Percentiles rank a stretch among this genome's conserved stretches.
Conservation (phyloP, 1,140 invertebrate species). For the Heterodera schachtii region DNA sequence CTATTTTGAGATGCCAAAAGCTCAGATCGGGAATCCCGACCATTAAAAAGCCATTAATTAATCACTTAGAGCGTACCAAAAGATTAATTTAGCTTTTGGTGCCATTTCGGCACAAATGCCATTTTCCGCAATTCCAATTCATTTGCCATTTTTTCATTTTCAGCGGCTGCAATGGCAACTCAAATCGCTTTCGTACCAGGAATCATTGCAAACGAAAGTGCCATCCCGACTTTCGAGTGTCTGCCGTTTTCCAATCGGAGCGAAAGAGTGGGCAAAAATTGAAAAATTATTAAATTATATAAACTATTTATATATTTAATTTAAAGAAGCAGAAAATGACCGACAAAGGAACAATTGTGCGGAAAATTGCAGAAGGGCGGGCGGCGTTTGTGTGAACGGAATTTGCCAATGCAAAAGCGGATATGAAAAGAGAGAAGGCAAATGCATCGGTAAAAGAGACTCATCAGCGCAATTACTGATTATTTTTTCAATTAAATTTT, state of each 20-base stretch:
- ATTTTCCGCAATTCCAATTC: not conserved
- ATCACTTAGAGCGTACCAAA: too few relatives aligned
- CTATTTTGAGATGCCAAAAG: too few relatives aligned
- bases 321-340: constrained; percentile 10
- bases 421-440: constrained; percentile 30
- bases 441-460: constrained; percentile 19
- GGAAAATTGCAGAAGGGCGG: constrained; percentile 19
- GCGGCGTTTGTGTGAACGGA: constrained; percentile 36
- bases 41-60: too few relatives aligned
- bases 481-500: constrained; percentile 25
- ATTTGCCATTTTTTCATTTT: constrained; percentile 11
- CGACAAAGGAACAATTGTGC: not conserved
- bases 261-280: not conserved
- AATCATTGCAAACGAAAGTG: constrained; percentile 40
- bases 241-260: constrained; percentile 23
- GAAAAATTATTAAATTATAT: constrained; percentile 3
- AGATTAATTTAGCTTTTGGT: too few relatives aligned
- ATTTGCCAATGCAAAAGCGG: constrained; percentile 42
- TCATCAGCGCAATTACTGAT: not conserved
- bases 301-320: constrained; percentile 13
- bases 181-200: constrained; percentile 34
- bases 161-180: constrained; percentile 44
- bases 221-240: constrained; percentile 23
- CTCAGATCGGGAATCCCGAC: too few relatives aligned
- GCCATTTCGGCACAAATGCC: too few relatives aligned